Evolutionary conservation across 2,797 vertebrate genomes (phyloP).

Genomic region (Pseudochaenichthys georgianus): DNA sequence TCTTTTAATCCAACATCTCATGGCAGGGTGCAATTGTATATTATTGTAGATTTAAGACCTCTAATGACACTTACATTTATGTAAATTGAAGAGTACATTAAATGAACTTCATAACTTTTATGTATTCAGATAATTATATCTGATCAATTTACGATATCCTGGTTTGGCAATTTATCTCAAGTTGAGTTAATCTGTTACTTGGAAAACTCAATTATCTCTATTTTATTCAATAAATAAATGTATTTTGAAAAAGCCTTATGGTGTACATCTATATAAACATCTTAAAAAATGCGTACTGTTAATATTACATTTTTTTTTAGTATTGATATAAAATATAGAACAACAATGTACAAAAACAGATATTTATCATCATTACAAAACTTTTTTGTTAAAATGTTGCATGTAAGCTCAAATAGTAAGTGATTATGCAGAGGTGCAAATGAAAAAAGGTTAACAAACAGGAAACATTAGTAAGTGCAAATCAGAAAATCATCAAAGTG

Average conservation of each 20-base stretch:
- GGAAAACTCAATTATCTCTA: neutral
- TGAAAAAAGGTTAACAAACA: slow-evolving; percentile 74
- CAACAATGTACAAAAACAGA: slow-evolving; percentile 11
- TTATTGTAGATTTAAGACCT: neutral
- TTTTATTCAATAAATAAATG: neutral
- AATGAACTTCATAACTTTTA: neutral
- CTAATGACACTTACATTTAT: neutral
- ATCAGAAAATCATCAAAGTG: slow-evolving; percentile 63
- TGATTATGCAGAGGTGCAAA: slow-evolving; percentile 67
- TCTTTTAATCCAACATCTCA: neutral
- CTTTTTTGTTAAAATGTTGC: slow-evolving; percentile 42
- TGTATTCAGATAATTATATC: neutral
- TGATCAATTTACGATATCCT: neutral
- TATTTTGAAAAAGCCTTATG: neutral
- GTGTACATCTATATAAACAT: neutral
- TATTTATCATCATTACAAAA: slow-evolving; percentile 2
- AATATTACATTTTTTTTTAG: neutral
- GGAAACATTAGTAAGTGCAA: slow-evolving; percentile 83
- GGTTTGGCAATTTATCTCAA: neutral
- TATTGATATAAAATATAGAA: slow-evolving; percentile 2
- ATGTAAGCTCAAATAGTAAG: slow-evolving; percentile 44
- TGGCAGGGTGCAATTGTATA: no score
- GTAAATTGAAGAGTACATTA: no score
- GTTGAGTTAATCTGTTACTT: neutral
- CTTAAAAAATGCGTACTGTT: neutral